Conservation (phyloP, 2,113 vertebrate genomes). For the Pteruthius melanotis region DNA sequence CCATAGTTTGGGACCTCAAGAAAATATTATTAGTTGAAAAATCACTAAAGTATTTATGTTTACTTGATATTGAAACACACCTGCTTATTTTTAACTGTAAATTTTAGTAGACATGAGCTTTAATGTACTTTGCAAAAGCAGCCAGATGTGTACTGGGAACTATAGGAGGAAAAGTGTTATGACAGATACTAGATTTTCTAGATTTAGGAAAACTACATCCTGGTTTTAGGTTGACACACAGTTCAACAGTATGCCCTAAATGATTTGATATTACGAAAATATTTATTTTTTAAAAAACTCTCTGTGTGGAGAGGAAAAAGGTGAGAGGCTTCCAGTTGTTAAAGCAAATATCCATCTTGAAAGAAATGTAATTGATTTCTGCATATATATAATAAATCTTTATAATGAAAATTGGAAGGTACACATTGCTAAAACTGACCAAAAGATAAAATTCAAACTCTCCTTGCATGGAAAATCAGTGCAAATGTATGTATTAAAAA, state of each 20-base stretch:
- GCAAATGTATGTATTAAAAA: not conserved
- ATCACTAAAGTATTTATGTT: not conserved
- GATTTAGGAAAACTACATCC: not conserved
- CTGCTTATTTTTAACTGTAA: not conserved
- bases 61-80: not conserved
- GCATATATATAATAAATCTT: not conserved
- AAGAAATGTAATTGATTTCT: not conserved
- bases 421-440: not conserved
- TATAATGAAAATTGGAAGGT: not conserved
- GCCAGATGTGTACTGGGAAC: not conserved
- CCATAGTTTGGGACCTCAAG: not conserved
- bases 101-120: not conserved
- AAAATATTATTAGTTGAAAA: not conserved
- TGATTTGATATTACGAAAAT: not conserved
- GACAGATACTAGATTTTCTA: not conserved
- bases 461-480: not conserved
- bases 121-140: not conserved
- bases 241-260: not conserved
- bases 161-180: not conserved
- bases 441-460: not conserved
- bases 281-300: not conserved
- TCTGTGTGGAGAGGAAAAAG: not conserved
- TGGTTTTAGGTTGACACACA: not conserved
- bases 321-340: not conserved
- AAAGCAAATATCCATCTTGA: not conserved